phyloP scores from a whole-genome alignment of 1,140 invertebrate species.

The Cheumatopsyche charites region DNA sequence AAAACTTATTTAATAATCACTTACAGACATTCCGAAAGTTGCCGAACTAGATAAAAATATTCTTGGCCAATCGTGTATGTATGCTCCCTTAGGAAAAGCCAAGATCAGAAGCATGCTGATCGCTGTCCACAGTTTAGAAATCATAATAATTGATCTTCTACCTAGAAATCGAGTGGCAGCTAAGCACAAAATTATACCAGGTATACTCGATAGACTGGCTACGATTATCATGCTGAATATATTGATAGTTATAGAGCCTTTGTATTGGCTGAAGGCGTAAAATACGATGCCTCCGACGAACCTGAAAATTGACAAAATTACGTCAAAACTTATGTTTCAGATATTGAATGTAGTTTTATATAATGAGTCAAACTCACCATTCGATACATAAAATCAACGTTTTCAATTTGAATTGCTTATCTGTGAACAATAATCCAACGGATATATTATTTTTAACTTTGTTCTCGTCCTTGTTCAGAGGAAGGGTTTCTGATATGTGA shows the following conservation, averaged over 20 bases:
- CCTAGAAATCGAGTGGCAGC: slow-evolving; percentile 68
- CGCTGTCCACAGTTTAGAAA: slow-evolving; percentile 64
- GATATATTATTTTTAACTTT: background rate
- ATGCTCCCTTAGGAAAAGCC: slow-evolving; percentile 56
- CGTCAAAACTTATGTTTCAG: no score
- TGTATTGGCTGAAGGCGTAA: slow-evolving; percentile 75
- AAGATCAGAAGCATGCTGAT: slow-evolving; percentile 67
- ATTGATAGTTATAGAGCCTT: slow-evolving; percentile 70
- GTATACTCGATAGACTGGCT: slow-evolving; percentile 67
- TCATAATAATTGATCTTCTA: slow-evolving; percentile 65
- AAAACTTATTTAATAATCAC: no score
- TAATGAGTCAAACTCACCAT: no score
- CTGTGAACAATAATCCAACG: slow-evolving; percentile 48
- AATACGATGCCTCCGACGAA: slow-evolving; percentile 72
- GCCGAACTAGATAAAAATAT: slow-evolving; percentile 55
- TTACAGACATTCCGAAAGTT: slow-evolving; percentile 57
- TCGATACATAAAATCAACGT: slow-evolving; percentile 71
- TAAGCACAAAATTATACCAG: slow-evolving; percentile 69
- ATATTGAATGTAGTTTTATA: no score
- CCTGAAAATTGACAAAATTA: slow-evolving; percentile 55
- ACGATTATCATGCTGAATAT: slow-evolving; percentile 75
- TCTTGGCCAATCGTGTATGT: slow-evolving; percentile 54
- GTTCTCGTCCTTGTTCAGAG: background rate
- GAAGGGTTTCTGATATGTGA: no score
- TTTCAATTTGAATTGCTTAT: slow-evolving; percentile 70